A percentile compares a stretch with the other conserved stretches of the same genome.
Evolutionary conservation across 2,888 invertebrate genomes (phyloP).

Genomic region (Polymixis lichenea): DNA sequence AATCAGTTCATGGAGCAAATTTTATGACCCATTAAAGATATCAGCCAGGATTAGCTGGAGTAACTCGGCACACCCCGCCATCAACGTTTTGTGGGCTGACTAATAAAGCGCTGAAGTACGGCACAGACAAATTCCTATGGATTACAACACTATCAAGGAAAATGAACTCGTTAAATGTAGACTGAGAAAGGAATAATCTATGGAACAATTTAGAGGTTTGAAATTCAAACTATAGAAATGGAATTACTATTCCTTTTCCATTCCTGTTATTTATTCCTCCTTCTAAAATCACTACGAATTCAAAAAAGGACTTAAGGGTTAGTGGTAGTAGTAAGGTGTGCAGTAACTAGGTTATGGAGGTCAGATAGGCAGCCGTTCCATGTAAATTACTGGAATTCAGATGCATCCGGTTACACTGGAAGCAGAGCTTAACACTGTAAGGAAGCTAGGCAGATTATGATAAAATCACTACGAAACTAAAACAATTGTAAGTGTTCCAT

Average conservation of each 20-base stretch:
- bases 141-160: slow-evolving; percentile 37
- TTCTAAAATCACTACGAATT: neutral
- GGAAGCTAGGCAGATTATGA: no score
- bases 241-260: neutral
- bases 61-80: slow-evolving; percentile 47
- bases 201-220: neutral
- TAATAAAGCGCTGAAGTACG: slow-evolving; percentile 46
- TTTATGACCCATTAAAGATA: slow-evolving; percentile 50
- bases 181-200: slow-evolving; percentile 3
- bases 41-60: slow-evolving; percentile 42
- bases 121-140: slow-evolving; percentile 29
- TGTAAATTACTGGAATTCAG: no score
- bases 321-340: no score
- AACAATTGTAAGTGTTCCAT: no score
- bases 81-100: slow-evolving; percentile 49
- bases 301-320: no score
- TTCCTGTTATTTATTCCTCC: neutral
- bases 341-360: no score
- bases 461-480: no score
- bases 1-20: slow-evolving; percentile 31
- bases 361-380: no score
- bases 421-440: no score
- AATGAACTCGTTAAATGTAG: slow-evolving; percentile 39
- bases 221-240: neutral
- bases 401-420: no score